Evolutionary conservation across 2,797 vertebrate genomes (phyloP).

Genomic region (Etheostoma nigrum): DNA sequence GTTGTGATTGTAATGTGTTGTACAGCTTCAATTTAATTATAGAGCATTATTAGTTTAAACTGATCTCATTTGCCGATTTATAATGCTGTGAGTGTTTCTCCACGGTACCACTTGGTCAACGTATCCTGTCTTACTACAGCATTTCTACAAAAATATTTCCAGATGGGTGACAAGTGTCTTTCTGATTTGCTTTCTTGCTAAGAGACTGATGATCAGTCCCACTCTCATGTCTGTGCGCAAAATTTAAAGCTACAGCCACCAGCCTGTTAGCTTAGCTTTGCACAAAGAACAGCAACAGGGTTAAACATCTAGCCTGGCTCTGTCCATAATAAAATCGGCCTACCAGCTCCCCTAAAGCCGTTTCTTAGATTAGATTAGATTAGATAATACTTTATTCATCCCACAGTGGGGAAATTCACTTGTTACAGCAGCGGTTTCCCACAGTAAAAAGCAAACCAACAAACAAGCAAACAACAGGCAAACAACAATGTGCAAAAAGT

Average conservation of each 20-base stretch:
- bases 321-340: background rate
- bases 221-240: background rate
- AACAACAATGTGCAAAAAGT: too few species aligned
- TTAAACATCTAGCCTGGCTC: background rate
- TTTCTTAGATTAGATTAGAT: too few species aligned
- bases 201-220: background rate
- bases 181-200: too few species aligned
- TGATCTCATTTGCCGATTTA: background rate
- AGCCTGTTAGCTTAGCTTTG: background rate
- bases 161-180: background rate
- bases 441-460: too few species aligned
- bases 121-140: too few species aligned
- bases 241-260: too few species aligned
- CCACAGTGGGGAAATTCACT: too few species aligned
- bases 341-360: background rate
- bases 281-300: background rate
- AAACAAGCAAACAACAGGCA: too few species aligned
- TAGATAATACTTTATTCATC: too few species aligned
- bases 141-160: too few species aligned
- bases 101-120: background rate
- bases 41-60: slow-evolving; percentile 18
- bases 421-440: too few species aligned
- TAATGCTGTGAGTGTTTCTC: background rate
- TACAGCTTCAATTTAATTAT: slow-evolving; percentile 17
- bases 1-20: slow-evolving; percentile 3